phyloP scores from a whole-genome alignment of 1,140 invertebrate species.

The Papilio aristodemus region DNA sequence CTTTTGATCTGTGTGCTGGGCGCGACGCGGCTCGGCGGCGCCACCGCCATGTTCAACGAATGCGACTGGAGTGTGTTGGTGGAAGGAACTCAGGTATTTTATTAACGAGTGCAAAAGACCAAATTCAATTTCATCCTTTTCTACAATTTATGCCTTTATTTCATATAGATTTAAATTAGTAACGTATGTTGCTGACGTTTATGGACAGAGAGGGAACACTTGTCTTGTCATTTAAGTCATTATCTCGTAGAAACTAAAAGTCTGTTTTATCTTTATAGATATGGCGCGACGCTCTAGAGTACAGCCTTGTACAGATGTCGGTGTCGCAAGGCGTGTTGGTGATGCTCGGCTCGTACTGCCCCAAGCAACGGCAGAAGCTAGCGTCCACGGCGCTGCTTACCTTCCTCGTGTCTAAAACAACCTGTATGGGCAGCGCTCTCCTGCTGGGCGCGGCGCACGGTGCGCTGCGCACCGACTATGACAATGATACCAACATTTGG shows the following conservation, averaged over 20 bases:
- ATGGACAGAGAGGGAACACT: too few relatives aligned
- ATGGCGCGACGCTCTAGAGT: constrained; percentile 68
- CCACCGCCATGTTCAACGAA: constrained; percentile 53
- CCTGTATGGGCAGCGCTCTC: constrained; percentile 51
- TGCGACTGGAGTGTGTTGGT: constrained; percentile 61
- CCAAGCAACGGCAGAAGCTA: constrained; percentile 53
- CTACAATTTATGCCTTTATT: too few relatives aligned
- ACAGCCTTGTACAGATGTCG: constrained; percentile 58
- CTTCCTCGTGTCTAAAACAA: constrained; percentile 51
- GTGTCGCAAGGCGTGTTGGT: constrained; percentile 60
- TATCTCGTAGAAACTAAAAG: too few relatives aligned
- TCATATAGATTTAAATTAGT: too few relatives aligned
- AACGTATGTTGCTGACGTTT: too few relatives aligned
- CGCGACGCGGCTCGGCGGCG: constrained; percentile 53
- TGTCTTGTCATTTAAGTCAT: too few relatives aligned
- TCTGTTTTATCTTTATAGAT: constrained; percentile 47
- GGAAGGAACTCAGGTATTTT: constrained; percentile 47
- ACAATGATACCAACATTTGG: constrained; percentile 56
- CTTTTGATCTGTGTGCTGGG: constrained; percentile 53
- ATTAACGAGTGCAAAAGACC: too few relatives aligned
- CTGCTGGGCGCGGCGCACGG: constrained; percentile 60
- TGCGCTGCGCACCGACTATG: constrained; percentile 61
- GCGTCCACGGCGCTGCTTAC: constrained; percentile 52
- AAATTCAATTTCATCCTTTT: too few relatives aligned
- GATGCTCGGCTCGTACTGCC: constrained; percentile 68